Base-by-base conservation (phyloP, 2,888 invertebrate genomes). In the Iphiclides podalirius region DNA sequence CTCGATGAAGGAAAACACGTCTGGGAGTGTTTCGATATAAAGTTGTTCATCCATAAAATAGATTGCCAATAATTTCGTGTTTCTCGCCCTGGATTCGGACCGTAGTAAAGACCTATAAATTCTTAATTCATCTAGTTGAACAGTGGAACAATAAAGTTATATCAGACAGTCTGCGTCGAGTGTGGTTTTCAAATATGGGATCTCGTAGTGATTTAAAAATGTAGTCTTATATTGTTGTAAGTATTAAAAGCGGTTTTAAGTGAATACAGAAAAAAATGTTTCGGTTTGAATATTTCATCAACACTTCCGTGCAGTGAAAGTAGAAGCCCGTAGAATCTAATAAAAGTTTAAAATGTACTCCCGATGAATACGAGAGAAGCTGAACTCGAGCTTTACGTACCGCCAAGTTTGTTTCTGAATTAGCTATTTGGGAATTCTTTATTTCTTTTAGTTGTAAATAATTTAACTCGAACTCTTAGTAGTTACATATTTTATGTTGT, bases 31-130 rank as follows among this genome's bases (percentile, higher is more conserved):
- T 44, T 49, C 16, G 44, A 44, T 42, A 44, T 49, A 44, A 43
- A 49, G 34, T 43, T 23, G 33, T 49, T 44, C 35, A 13, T 54
- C 54, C 53, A 67, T 72, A 62, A 70, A 70, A 63, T 55, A 57
- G 60, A 66, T 66, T 60, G 63, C 59, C 60, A 68, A 60, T 66
- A 61, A 62, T 65, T 65, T 63, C 61, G 39, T 16, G 23, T 39
- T 39, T 13, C 26, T 47, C 44, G 52, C 49, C 59, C 51, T 52
- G 47, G 47, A 57, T 63, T 46, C 49, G 43, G 45, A 20, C 53
- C 31, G 31, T 31, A n/a, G 31, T 11, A 26, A 47, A 6, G 16
- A 20, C 13, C 26, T 13, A 45, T 16, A 37, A 37, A 37, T 12
- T 15, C 36, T 40, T 40, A 40, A 40, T 40, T 40, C n/a, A 37